Evolutionary conservation across 2,797 vertebrate species (phyloP), one percentile per base, ranked within the genome.

Genomic region (Sphenodon punctatus): DNA sequence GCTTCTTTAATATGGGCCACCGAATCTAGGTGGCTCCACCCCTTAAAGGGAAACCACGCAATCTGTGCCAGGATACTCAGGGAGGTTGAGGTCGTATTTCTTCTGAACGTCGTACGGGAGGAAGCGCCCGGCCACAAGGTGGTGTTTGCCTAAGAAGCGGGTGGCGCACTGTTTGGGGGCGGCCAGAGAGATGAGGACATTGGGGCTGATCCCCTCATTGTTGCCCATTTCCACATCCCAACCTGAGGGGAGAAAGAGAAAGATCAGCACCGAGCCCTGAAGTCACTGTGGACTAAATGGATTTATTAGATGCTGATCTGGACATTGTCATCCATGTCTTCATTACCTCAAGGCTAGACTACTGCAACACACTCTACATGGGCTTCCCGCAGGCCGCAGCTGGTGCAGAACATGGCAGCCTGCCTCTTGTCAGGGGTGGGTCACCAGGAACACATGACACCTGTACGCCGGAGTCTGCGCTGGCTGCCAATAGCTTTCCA

Each of bases 51-150:
- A 95, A 91, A 98, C 95, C 88, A 99, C 95, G 87, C 96, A 97
- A 89, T 98, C 98, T 78, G 98, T 98, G 93, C 98, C 98, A 0
- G 97, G 92, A 84, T 97, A 99, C 14, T 97, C 96, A 4, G 98
- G 98, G 42, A 97, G 96, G 92, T 97, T 97, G 68, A 99, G 96
- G 72, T 97, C 97, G 0, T 97, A 99, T 93, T 98, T 99, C 91
- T 97, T 98, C 95, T 97, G 98, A 91, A 99, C 95, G 38, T 99
- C 98, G 30, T 97, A 97, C 2, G 98, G 98, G 82, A 99, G 96
- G 94, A 98, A 99, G 30, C 98, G 96, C 68, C 98, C 98, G 0
- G 97, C 98, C 90, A 99, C 96, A 64, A 98, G 98, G 93, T 99
- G 98, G 56, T 93, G 94, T 92, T 97, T 97, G 74, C 98, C 98